A percentile compares a stretch with the other conserved stretches of the same genome.
Evolutionary conservation across 2,888 invertebrate species (phyloP).

Genomic region (Resseliella maxima): DNA sequence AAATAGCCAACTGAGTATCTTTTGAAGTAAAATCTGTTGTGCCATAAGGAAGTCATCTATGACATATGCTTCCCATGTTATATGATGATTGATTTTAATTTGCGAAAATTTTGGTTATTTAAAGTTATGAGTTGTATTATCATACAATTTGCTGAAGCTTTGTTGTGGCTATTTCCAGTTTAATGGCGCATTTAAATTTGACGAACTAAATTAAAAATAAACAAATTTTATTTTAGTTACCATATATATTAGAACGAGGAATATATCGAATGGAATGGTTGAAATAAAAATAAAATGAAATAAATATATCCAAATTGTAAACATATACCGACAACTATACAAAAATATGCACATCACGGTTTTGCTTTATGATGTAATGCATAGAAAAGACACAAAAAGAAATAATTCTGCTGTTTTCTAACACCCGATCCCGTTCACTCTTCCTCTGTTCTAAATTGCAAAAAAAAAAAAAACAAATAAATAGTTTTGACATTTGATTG

Average conservation of each 20-base stretch:
- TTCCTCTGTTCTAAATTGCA: neutral
- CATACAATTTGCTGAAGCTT: no score
- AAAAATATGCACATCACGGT: conserved; percentile 52
- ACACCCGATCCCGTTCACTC: neutral
- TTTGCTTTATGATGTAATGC: neutral
- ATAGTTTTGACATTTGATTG: neutral
- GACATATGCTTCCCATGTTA: no score
- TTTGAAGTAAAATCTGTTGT: no score
- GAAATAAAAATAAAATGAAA: neutral
- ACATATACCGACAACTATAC: neutral
- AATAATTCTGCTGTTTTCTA: neutral
- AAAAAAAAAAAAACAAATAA: neutral
- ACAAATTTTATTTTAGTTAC: neutral
- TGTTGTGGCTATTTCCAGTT: no score
- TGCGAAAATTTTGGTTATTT: no score
- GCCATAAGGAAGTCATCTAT: no score
- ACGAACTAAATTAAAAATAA: no score
- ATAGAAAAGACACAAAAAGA: neutral
- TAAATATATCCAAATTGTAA: neutral
- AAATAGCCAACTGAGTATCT: no score
- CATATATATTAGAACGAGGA: neutral
- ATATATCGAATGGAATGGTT: neutral
- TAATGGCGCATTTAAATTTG: no score
- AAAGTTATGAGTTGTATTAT: no score
- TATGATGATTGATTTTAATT: no score